Base-by-base conservation (phyloP, 1,140 invertebrate genomes). In the Psilanteris sp. region DNA sequence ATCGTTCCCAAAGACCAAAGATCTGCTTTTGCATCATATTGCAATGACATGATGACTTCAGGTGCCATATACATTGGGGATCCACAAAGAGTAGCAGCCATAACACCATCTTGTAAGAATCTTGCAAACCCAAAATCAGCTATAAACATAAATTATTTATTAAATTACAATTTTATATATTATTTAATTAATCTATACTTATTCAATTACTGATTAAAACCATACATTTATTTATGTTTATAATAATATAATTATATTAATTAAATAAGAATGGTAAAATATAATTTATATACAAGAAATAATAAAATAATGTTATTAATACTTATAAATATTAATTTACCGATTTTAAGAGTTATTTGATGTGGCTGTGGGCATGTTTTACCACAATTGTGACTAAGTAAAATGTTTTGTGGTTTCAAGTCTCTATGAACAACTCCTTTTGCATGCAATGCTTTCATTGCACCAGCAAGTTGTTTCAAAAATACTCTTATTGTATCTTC, bases 21-120 rank as follows among this genome's bases (percentile, higher is more conserved):
- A 89, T 99, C 98, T 29, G 98, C 98, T 90, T 99, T 99, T 8
- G 97, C 97, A 90, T 98, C 96, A 86, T 99, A 99, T 83, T 99
- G 96, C 37, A 98, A 89, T 1, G 97, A 99, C 98, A 99, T 99
- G 77, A 99, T 99, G 22, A 99, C 98, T 92, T 99, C 98, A 0
- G 98, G 97, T 18, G 97, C 97, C 98, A 99, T 99, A 82, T 99
- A 99, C 98, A 99, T 99, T 1, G 98, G 98, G 22, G 98, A 99
- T 10, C 98, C 98, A 89, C 98, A 99, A 1, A 99, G 89, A 22
- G 98, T 99, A 36, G 97, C 98, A 34, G 98, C 98, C 98, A 99
- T 99, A 9, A 98, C 97, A 37, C 98, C 98, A 87, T 99, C 98
- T 88, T 97, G 94, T 4, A 99, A 89, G 88, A 99, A 99, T 83